A percentile compares a stretch with the other conserved stretches of the same genome.
These are phyloP conservation scores for Stigmatopora nigra DNA, from an alignment of 2,113 vertebrate species.

Conservation along the genomic window DNA sequence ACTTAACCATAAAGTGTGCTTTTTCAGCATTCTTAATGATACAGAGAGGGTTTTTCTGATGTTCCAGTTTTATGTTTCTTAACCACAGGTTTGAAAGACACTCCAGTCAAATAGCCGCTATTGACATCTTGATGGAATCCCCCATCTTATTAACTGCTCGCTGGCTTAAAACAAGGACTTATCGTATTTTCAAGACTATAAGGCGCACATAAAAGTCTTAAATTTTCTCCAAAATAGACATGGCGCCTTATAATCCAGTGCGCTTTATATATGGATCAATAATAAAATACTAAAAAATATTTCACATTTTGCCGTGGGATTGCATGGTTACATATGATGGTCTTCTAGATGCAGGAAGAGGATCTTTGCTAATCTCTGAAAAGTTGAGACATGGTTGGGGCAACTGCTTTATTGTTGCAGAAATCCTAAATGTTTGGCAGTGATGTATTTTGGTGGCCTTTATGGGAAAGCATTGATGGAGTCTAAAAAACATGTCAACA, in stretches of 20 bases:
- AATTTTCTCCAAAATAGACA: no score
- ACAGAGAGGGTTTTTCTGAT: not conserved
- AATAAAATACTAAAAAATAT: no score
- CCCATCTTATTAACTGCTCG: not conserved
- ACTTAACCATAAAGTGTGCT: not conserved
- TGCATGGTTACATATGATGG: not conserved
- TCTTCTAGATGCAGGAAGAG: not conserved
- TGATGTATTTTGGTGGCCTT: not conserved
- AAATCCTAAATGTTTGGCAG: not conserved
- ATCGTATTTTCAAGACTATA: no score
- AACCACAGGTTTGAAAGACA: not conserved
- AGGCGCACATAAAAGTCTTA: no score
- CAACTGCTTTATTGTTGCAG: not conserved
- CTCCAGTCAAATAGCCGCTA: not conserved
- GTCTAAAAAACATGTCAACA: not conserved
- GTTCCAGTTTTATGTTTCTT: not conserved
- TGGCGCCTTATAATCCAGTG: no score
- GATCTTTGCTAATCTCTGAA: not conserved
- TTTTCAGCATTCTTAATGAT: not conserved
- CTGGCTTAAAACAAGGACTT: not conserved
- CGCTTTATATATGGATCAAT: no score
- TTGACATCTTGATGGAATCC: no score
- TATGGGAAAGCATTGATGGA: not conserved
- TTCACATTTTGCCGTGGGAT: no score
- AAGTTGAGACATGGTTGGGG: not conserved